Conservation (phyloP, 2,113 vertebrate genomes). For the Amphiprion percula region DNA sequence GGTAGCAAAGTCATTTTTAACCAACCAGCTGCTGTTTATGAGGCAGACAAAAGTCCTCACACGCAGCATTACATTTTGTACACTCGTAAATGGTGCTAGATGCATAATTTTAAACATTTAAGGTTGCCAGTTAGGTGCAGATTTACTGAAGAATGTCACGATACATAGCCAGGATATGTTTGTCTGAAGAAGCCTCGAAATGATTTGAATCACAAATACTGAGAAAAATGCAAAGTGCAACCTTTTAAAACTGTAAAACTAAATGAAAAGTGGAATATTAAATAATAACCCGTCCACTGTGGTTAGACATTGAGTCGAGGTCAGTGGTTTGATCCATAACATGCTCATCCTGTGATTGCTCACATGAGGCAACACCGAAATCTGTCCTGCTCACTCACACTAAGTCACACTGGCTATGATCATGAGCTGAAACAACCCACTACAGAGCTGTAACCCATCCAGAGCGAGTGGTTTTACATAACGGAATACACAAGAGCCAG, state of each 20-base stretch:
- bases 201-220: neutral
- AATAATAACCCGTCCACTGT: neutral
- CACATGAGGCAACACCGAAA: neutral
- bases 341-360: slow-evolving; percentile 10
- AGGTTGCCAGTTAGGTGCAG: neutral
- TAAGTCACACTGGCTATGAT: slow-evolving; percentile 2
- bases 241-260: neutral
- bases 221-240: neutral
- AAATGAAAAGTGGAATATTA: neutral
- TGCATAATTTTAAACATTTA: no score
- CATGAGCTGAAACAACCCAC: slow-evolving; percentile 17
- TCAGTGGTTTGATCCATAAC: slow-evolving; percentile 5
- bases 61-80: neutral
- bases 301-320: neutral
- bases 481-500: neutral
- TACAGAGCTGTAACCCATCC: neutral
- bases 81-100: no score
- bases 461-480: slow-evolving; percentile 28
- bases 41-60: neutral
- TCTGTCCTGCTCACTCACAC: slow-evolving; percentile 13
- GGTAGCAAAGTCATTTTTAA: neutral
- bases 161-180: no score
- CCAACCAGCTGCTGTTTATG: neutral
- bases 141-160: neutral
- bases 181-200: neutral